Evolutionary conservation across 2,888 invertebrate species (phyloP).

Genomic region (Aphidoletes aphidimyza): DNA sequence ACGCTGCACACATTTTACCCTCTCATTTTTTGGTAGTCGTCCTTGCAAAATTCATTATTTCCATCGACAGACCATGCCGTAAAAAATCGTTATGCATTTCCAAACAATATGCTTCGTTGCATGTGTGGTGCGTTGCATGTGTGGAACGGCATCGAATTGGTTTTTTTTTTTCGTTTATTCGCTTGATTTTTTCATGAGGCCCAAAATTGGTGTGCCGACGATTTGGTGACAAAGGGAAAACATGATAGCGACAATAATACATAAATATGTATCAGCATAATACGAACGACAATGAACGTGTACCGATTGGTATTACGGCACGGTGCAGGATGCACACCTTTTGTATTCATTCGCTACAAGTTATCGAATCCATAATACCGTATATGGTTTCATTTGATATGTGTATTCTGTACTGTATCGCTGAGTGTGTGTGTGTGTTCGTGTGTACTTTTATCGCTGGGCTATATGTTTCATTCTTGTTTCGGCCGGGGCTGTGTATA

Average conservation of each 20-base stretch:
- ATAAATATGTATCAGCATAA: conserved; percentile 37
- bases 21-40: neutral
- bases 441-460: too few species aligned
- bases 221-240: conserved; percentile 28
- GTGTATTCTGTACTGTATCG: neutral
- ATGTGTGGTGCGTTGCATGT: neutral
- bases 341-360: neutral
- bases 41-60: neutral
- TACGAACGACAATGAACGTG: neutral
- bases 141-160: neutral
- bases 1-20: neutral
- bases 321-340: conserved; percentile 22
- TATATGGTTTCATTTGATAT: conserved; percentile 9
- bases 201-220: conserved; percentile 1
- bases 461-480: neutral
- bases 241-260: conserved; percentile 37
- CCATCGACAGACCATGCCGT: neutral
- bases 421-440: too few species aligned
- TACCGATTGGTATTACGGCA: neutral
- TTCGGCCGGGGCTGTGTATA: neutral
- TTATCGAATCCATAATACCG: neutral
- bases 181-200: neutral
- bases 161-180: neutral
- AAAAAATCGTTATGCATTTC: neutral
- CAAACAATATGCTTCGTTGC: neutral